Evolutionary conservation across 35 echinoderm and acorn worm genomes (phyloP).

Genomic region (Apostichopus californicus): DNA sequence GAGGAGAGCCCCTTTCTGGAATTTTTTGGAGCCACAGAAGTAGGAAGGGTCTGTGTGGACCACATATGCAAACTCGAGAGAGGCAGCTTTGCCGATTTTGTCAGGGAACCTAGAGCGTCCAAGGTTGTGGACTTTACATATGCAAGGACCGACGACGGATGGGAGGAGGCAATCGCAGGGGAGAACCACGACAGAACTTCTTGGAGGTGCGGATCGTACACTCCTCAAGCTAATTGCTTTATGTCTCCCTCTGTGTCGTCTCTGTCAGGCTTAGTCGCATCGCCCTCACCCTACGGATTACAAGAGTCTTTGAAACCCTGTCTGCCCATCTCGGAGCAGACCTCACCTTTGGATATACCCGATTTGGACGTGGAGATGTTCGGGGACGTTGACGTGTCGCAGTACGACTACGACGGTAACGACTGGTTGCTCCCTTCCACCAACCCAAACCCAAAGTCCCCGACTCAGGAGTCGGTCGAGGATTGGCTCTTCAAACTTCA

Average conservation of each 20-base stretch:
- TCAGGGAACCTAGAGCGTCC: conserved; percentile 10
- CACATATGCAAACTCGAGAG: conserved; percentile 53
- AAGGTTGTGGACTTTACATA: background rate
- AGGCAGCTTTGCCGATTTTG: conserved; percentile 21
- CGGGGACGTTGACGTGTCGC: conserved; percentile 43
- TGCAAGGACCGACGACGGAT: background rate
- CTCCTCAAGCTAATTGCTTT: background rate
- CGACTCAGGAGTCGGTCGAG: conserved; percentile 40
- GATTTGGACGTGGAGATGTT: conserved; percentile 52
- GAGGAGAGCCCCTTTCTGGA: conserved; percentile 46
- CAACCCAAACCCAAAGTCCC: conserved; percentile 48
- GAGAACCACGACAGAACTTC: conserved; percentile 55
- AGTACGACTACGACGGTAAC: conserved; percentile 52
- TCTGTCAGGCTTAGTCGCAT: background rate
- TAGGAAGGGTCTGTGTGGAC: conserved; percentile 33
- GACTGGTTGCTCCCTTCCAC: conserved; percentile 35
- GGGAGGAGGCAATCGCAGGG: conserved; percentile 16
- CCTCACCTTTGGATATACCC: conserved; percentile 49
- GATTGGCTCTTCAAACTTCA: conserved; percentile 51
- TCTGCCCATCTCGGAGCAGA: conserved; percentile 24
- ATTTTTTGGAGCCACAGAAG: conserved; percentile 38
- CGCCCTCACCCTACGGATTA: conserved; percentile 5
- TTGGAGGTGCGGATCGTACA: background rate
- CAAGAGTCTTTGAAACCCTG: conserved; percentile 1
- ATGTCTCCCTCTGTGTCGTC: conserved; percentile 30